These are phyloP conservation scores for Actinopyga echinites DNA, from an alignment of 53 echinoderm and acorn worm species.

Conservation along the genomic window DNA sequence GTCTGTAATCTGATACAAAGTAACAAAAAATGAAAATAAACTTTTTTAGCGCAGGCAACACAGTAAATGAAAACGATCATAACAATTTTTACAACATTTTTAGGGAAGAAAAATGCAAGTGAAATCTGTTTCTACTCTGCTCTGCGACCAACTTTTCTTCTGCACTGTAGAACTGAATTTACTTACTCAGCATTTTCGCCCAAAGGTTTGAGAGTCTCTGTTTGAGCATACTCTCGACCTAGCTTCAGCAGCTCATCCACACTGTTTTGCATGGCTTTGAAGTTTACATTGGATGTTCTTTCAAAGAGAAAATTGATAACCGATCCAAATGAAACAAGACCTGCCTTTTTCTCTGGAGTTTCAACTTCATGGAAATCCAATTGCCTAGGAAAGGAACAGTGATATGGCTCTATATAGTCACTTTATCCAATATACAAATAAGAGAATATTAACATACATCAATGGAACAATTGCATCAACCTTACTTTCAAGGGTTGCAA, in stretches of 20 bases:
- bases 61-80: no score
- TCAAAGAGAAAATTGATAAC: conserved; percentile 9
- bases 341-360: conserved; percentile 38
- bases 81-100: no score
- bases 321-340: conserved; percentile 28
- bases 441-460: no score
- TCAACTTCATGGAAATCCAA: conserved; percentile 80
- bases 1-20: no score
- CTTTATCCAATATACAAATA: no score
- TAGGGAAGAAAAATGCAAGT: no score
- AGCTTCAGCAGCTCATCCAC: conserved; percentile 3
- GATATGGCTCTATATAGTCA: no score
- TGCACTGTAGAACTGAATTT: not conserved
- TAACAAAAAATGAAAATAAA: no score
- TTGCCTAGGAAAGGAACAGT: conserved; percentile 57
- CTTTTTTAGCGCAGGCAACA: no score
- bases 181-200: conserved; percentile 46
- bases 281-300: not conserved
- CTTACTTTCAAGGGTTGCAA: no score
- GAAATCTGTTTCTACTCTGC: not conserved
- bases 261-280: not conserved
- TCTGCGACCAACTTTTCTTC: no score
- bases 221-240: not conserved
- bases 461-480: no score
- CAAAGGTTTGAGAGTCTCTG: conserved; percentile 21